Percentiles rank a stretch among this genome's conserved stretches.
Evolutionary conservation across 2,797 vertebrate species (phyloP).

Genomic region (Columba guinea): DNA sequence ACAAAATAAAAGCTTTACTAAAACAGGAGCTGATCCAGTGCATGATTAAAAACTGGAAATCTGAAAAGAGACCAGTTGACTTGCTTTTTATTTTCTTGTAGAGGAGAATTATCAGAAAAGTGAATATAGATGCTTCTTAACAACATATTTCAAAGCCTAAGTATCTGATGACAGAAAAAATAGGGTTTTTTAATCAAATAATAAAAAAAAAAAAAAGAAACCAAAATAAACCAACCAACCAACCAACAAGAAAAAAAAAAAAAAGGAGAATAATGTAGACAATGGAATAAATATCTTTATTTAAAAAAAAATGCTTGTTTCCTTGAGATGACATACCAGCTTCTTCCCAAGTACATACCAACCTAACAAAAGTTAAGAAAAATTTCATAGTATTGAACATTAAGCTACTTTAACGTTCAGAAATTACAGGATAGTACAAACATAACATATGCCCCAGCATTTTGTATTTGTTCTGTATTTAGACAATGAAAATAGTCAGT

Average conservation of each 20-base stretch:
- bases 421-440: slow-evolving; percentile 19
- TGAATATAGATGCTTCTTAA: background rate
- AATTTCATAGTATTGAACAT: background rate
- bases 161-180: background rate
- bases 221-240: too few relatives aligned
- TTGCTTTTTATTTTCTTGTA: background rate
- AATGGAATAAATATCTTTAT: background rate
- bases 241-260: background rate
- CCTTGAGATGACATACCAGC: background rate
- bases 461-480: slow-evolving; percentile 25
- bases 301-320: slow-evolving; percentile 26
- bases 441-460: background rate
- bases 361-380: slow-evolving; percentile 15
- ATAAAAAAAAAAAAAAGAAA: too few relatives aligned
- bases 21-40: background rate
- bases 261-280: background rate
- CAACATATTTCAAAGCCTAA: slow-evolving; percentile 8
- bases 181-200: background rate
- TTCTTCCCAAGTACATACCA: slow-evolving; percentile 27
- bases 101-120: background rate
- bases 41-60: background rate
- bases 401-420: slow-evolving; percentile 35
- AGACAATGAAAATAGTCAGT: slow-evolving; percentile 13
- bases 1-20: background rate
- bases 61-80: background rate